Evolutionary conservation across 2,797 vertebrate species (phyloP), one percentile per base, ranked within the genome.

Genomic region (Podargus strigoides): DNA sequence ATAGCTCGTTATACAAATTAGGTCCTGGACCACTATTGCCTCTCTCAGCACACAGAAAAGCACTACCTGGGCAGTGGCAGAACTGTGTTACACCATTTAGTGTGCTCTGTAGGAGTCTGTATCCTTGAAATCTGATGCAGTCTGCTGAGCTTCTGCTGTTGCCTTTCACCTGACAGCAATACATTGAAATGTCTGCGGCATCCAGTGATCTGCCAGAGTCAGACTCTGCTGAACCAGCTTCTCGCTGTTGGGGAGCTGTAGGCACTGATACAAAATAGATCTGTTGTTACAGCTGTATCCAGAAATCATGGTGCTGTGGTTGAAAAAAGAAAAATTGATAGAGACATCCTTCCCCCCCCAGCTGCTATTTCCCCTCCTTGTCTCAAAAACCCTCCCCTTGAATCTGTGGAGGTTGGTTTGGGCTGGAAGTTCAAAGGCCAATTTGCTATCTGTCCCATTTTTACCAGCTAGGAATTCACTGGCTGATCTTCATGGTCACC

Each of bases 1-100:
- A 70, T 81, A 91, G 74, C 93, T 90, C 69, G 86, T 95, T 97
- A 82, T 46, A 84, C 89, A 96, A 87, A 95, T 92, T 80, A 95
- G 93, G 76, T 94, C 92, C 93, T 64, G 81, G 85, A 41, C 84
- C 47, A 9, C 30, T 59, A 3, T 62, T 80, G 64, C 24, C 24
- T 63, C 41, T 68, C 79, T 69, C 23, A 11, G 30, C 42, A 3
- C 3, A 24, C 81, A 76, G 68, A 19, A 49, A 42, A 21, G 24
- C 67, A 14, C 10, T 27, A 2, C 6, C 19, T 16, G 42, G 68
- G 60, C 32, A 2, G 30, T 72, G 26, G 4, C 56, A 56, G 78
- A 39, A 23, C 42, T 42, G 42, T 22, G 34, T 28, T 47, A 21
- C 18, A 16, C 52, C 30, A 1, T 18, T 39, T 44, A 26, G 11